Evolutionary conservation across 64 coral and sea anemone genomes (phyloP).

Genomic region (Dendrophyllia cribrosa): DNA sequence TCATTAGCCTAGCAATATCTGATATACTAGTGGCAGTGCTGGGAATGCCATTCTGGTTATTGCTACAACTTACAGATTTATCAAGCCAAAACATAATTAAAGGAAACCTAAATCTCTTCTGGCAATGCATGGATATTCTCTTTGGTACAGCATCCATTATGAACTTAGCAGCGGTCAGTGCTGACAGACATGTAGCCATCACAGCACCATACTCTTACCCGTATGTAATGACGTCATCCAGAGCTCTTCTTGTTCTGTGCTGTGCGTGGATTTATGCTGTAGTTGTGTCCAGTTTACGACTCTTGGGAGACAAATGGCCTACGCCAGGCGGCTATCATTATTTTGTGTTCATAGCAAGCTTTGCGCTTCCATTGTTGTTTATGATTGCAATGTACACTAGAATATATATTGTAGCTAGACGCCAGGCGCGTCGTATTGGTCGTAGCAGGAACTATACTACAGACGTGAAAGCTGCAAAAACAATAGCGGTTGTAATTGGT

Average conservation of each 20-base stretch:
- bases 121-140: constrained; percentile 89
- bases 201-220: constrained; percentile 81
- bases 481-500: constrained; percentile 93
- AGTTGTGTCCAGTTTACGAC: constrained; percentile 57
- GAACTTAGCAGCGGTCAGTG: constrained; percentile 87
- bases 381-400: constrained; percentile 84
- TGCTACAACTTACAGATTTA: constrained; percentile 75
- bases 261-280: constrained; percentile 79
- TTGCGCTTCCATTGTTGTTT: constrained; percentile 63
- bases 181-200: constrained; percentile 82
- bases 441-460: constrained; percentile 67
- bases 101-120: constrained; percentile 43
- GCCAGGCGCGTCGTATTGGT: constrained; percentile 61
- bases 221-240: constrained; percentile 65
- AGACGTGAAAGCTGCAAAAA: constrained; percentile 93
- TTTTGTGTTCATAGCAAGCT: constrained; percentile 65
- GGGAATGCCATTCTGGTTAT: constrained; percentile 92
- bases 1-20: constrained; percentile 78
- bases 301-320: constrained; percentile 29
- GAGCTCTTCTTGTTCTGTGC: constrained; percentile 67
- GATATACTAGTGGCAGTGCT: constrained; percentile 87
- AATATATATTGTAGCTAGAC: constrained; percentile 80
- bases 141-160: constrained; percentile 90
- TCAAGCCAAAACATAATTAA: constrained; percentile 46
- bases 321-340: constrained; percentile 53